Evolutionary conservation across 2,797 vertebrate species (phyloP).

Genomic region (Chrosomus eos): DNA sequence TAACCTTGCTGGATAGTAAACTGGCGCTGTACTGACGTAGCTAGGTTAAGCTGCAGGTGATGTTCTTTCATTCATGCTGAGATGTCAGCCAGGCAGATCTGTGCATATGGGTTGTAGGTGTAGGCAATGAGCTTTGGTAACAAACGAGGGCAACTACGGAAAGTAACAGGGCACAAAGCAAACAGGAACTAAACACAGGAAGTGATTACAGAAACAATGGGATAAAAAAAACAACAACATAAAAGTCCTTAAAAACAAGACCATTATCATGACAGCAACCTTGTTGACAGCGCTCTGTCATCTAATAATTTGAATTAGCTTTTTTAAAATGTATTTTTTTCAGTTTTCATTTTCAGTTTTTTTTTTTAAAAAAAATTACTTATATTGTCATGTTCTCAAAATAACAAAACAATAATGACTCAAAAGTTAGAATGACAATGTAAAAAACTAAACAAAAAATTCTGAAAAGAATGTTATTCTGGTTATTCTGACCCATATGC

Average conservation of each 20-base stretch:
- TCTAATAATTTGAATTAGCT: no score
- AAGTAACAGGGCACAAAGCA: no score
- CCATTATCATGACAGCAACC: neutral
- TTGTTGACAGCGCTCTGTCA: neutral
- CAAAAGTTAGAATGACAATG: neutral
- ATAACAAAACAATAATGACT: neutral
- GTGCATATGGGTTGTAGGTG: no score
- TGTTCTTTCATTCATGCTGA: no score
- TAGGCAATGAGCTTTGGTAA: no score
- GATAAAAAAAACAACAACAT: neutral
- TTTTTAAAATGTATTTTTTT: neutral
- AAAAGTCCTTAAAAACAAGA: neutral
- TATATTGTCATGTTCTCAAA: neutral
- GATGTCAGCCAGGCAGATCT: no score
- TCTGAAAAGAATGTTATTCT: neutral
- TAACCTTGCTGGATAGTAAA: no score
- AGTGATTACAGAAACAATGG: neutral
- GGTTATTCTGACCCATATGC: slow-evolving; percentile 13
- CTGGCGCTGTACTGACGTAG: no score
- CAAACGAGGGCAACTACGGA: no score
- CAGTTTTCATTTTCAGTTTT: neutral
- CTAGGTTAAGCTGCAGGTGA: no score
- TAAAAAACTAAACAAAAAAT: neutral
- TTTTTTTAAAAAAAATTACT: no score
- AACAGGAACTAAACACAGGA: no score